Base-by-base conservation (phyloP, 2,113 vertebrate species). In the Platysteira castanea region DNA sequence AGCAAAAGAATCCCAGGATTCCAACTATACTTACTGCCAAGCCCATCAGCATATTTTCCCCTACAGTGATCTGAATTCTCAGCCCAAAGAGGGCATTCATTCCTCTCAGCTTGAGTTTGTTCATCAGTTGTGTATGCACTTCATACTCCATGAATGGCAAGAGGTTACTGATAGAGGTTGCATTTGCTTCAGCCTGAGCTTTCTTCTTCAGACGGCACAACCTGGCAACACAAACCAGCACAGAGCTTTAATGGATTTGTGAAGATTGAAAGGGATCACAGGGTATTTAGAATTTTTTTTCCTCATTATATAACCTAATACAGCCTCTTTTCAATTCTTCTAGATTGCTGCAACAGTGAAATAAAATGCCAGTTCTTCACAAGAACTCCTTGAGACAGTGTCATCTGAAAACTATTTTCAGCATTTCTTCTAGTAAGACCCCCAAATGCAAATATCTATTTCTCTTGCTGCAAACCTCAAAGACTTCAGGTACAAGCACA, bases 101-200 rank as follows among this genome's bases (percentile, higher is more conserved):
- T 93, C 98, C 98, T 42, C 98, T 99, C 78, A 99, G 98, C 87
- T 99, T 99, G 54, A 99, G 98, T 53, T 99, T 99, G 97, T 99
- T 99, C 99, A 99, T 99, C 86, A 99, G 98, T 75, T 99, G 99
- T 4, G 99, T 99, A 97, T 99, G 99, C 23, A 99, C 98, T 97
- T 99, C 99, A 27, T 99, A 99, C 86, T 99, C 99, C 98, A 99
- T 99, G 95, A 99, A 99, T 13, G 99, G 99, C 90, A 99, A 84
- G 75, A 99, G 98, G 97, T 99, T 99, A 90, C 99, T 99, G 96
- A 99, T 99, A 39, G 98, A 97, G 0, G 99, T 99, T 1, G 99
- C 99, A 8, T 99, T 99, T 47, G 98, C 99, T 97, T 99, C 99
- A 16, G 99, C 99, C 95, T 99, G 99, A 50, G 99, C 99, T 95